Evolutionary conservation across 2,797 vertebrate species (phyloP).

Genomic region (Simalia tracyae): DNA sequence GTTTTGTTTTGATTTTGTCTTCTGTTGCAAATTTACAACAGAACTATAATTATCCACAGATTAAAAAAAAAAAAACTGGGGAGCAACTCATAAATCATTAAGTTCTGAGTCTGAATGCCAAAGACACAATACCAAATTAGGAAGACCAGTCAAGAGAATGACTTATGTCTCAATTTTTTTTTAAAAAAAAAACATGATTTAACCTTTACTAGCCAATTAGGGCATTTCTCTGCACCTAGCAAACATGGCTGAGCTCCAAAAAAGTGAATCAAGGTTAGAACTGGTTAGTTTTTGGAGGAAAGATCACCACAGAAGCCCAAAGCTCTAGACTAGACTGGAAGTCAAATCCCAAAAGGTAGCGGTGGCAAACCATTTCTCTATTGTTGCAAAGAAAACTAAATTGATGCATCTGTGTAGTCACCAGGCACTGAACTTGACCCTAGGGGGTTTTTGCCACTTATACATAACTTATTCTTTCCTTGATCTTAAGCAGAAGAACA

Average conservation of each 20-base stretch:
- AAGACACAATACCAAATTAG: not conserved
- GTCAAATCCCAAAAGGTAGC: not conserved
- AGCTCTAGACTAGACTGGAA: not conserved
- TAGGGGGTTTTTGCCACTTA: not conserved
- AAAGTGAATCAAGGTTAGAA: not conserved
- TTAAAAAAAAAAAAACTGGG: not conserved
- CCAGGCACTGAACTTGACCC: not conserved
- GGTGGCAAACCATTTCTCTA: not conserved
- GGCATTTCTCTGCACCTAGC: not conserved
- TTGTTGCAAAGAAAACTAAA: not conserved
- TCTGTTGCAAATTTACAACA: not conserved
- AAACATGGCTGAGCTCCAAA: not conserved
- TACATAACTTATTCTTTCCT: not conserved
- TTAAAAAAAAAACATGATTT: not conserved
- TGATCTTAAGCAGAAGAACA: slow-evolving; percentile 15
- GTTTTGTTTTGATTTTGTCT: slow-evolving; percentile 5
- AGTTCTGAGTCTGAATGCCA: not conserved
- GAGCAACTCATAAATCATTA: not conserved
- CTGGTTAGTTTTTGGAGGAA: too few relatives aligned
- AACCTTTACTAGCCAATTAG: not conserved
- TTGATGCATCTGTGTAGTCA: not conserved
- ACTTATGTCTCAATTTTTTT: not conserved
- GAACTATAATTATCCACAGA: not conserved
- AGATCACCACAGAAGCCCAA: not conserved
- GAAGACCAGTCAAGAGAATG: not conserved